These are phyloP conservation scores for Oxystoma pomonae DNA, from an alignment of 2,888 invertebrate genomes.

Conservation along the genomic window DNA sequence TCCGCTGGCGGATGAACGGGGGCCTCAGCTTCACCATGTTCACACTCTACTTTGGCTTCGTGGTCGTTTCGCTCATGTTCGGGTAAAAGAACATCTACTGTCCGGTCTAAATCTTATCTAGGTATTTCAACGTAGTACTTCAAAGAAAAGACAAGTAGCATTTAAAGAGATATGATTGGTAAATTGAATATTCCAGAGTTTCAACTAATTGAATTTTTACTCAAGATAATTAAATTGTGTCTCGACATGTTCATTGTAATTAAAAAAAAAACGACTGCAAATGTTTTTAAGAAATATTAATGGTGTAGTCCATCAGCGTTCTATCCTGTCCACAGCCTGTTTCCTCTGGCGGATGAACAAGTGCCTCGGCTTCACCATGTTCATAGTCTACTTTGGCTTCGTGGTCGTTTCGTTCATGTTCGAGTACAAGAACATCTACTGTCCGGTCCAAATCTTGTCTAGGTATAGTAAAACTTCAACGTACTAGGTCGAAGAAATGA, in stretches of 20 bases:
- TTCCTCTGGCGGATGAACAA: constrained; percentile 98
- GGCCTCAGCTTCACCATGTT: constrained; percentile 96
- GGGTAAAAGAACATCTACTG: constrained; percentile 83
- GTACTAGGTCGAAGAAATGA: background rate
- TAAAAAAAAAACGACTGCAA: no score
- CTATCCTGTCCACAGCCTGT: no score
- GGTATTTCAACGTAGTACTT: no score
- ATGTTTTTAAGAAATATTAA: no score
- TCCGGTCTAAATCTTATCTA: constrained; percentile 54
- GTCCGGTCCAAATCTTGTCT: constrained; percentile 57
- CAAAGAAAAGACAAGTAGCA: background rate
- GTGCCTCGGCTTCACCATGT: constrained; percentile 93
- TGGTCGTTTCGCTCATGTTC: constrained; percentile 89
- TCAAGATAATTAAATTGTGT: no score
- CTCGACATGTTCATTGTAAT: no score
- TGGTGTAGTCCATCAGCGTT: no score
- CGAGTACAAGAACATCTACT: constrained; percentile 80
- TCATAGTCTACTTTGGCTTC: constrained; percentile 92
- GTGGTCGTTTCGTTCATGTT: constrained; percentile 91
- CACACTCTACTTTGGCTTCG: constrained; percentile 91
- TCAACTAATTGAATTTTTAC: no score
- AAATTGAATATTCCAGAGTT: no score
- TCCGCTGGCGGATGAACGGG: constrained; percentile 97
- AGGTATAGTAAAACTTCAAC: no score
- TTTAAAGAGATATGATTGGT: background rate